These are phyloP conservation scores for Herpetotheres cachinnans DNA, from an alignment of 2,113 vertebrate genomes.

Conservation along the genomic window DNA sequence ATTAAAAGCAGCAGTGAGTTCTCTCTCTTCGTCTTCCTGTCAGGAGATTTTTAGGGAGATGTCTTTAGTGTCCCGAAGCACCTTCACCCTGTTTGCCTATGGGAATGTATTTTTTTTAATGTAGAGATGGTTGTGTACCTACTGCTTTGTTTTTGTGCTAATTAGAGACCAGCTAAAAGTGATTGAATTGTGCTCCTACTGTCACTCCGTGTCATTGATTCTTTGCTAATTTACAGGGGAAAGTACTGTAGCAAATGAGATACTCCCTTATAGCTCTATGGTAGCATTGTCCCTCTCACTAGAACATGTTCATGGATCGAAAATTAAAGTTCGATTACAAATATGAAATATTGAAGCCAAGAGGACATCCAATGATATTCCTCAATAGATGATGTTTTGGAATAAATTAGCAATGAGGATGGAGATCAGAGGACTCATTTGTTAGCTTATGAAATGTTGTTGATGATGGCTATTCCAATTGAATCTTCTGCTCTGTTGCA, in stretches of 20 bases:
- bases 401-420: constrained; percentile 45
- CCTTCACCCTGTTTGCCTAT: background rate
- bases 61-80: background rate
- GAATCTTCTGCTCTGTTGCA: constrained; percentile 63
- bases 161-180: constrained; percentile 10
- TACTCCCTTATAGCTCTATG: background rate
- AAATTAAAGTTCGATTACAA: constrained; percentile 56
- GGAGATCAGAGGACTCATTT: constrained; percentile 49
- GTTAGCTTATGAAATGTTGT: constrained; percentile 45
- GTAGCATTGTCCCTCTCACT: background rate
- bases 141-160: background rate
- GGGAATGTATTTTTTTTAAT: background rate
- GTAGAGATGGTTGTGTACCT: background rate
- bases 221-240: background rate
- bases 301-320: constrained; percentile 10
- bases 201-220: background rate
- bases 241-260: background rate
- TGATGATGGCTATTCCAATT: constrained; percentile 47
- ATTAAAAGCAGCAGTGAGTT: background rate
- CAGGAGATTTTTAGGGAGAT: background rate
- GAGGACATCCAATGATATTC: constrained; percentile 31
- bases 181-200: background rate
- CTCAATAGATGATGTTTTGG: constrained; percentile 39
- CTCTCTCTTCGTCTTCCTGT: background rate
- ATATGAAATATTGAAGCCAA: constrained; percentile 50